phyloP scores from a whole-genome alignment of 2,888 invertebrate genomes.

The Melanostoma scalare region DNA sequence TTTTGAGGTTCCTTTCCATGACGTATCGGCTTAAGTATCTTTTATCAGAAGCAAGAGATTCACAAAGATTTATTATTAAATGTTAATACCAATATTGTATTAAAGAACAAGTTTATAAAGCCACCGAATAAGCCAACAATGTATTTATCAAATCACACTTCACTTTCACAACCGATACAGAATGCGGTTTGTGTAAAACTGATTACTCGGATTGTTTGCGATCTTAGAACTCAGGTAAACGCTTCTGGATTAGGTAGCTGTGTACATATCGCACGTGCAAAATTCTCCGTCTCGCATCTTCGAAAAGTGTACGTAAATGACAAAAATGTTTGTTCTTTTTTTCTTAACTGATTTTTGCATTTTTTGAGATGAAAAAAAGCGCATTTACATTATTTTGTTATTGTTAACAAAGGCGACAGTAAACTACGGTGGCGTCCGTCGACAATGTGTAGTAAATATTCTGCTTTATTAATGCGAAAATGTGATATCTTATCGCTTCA shows the following conservation, averaged over 20 bases:
- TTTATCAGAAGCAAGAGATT: neutral
- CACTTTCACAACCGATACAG: conserved; percentile 78
- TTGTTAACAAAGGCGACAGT: conserved; percentile 21
- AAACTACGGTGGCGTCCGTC: conserved; percentile 6
- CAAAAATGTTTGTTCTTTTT: neutral
- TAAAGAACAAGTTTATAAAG: conserved; percentile 17
- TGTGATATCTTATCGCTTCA: conserved; percentile 56
- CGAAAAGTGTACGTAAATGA: neutral
- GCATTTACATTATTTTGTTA: conserved; percentile 32
- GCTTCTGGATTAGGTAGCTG: conserved; percentile 19
- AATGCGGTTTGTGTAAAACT: conserved; percentile 80
- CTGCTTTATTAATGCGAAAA: conserved; percentile 59
- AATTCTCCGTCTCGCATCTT: conserved; percentile 14
- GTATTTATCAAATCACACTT: conserved; percentile 20
- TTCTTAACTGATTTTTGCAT: conserved; percentile 15
- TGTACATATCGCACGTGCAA: conserved; percentile 51
- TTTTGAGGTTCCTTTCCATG: conserved; percentile 79
- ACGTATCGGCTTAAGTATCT: neutral
- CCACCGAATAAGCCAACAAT: neutral
- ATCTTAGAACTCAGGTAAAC: conserved; percentile 47
- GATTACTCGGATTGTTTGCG: conserved; percentile 77
- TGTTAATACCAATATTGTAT: neutral
- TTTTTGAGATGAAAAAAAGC: conserved; percentile 16
- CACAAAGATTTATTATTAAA: conserved; percentile 3
- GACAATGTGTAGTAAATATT: conserved; percentile 9